phyloP scores from a whole-genome alignment of 2,888 invertebrate species.

The Archips crataeganus region DNA sequence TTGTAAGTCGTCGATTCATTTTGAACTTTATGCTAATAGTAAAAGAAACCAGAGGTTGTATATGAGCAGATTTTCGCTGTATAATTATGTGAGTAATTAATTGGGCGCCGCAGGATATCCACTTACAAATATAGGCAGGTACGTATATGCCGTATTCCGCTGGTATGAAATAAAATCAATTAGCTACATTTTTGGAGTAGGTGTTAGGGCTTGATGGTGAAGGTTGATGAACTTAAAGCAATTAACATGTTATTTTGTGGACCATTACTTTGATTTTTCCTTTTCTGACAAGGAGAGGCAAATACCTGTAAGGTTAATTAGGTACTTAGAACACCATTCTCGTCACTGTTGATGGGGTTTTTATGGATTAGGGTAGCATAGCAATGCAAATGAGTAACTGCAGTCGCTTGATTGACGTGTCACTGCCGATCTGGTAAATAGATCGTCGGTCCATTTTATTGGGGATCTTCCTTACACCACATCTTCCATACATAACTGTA shows the following conservation, averaged over 20 bases:
- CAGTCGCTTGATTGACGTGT: too few relatives aligned
- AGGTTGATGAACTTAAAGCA: background rate
- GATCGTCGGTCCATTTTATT: too few relatives aligned
- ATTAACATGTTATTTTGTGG: background rate
- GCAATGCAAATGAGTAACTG: too few relatives aligned
- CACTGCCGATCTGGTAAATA: too few relatives aligned
- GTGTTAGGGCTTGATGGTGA: slow-evolving; percentile 20
- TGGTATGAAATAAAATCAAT: slow-evolving; percentile 22
- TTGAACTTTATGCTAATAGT: slow-evolving; percentile 27
- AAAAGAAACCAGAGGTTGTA: slow-evolving; percentile 29
- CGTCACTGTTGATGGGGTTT: too few relatives aligned
- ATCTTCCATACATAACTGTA: too few relatives aligned
- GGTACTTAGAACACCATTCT: too few relatives aligned
- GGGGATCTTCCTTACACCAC: too few relatives aligned
- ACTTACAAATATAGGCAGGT: slow-evolving; percentile 52
- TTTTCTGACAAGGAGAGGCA: too few relatives aligned
- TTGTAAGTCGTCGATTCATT: slow-evolving; percentile 22
- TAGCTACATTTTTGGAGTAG: slow-evolving; percentile 17
- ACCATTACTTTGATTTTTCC: background rate
- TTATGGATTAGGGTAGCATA: too few relatives aligned
- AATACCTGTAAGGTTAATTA: too few relatives aligned
- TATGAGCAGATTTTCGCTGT: slow-evolving; percentile 36
- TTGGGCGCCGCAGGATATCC: slow-evolving; percentile 62
- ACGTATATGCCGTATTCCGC: slow-evolving; percentile 16
- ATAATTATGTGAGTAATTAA: slow-evolving; percentile 55